Base-by-base conservation (phyloP, 2,113 vertebrate species). In the Hiodon alosoides region DNA sequence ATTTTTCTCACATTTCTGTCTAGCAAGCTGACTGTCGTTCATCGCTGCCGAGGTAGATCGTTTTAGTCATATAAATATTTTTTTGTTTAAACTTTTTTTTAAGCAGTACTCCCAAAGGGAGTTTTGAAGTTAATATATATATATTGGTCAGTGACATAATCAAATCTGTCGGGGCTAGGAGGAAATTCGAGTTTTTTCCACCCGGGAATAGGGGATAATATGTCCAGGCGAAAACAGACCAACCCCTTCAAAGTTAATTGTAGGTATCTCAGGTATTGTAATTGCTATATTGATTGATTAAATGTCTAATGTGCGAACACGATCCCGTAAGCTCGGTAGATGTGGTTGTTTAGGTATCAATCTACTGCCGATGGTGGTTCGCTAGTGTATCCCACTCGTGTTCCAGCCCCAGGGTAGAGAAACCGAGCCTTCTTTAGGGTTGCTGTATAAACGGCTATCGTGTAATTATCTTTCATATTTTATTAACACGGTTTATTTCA, bases 171-270 rank as follows among this genome's bases (percentile, higher is more conserved):
- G 79, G 83, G 82, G 61, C 78, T 72, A 71, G 82, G 80, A 82
- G 84, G 89, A 86, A 79, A 84, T 81, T 83, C 81, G 85, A 76
- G 73, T 78, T 75, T 78, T 78, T 78, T 53, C 72, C 83, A 76
- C 67, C 77, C 77, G 79, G 82, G 77, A 86, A 81, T 83, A 79
- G 82, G 73, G 83, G 73, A 64, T 91, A 91, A 89, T 92, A 92
- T 93, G 90, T 91, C 91, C 83, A 90, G 90, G 80, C 86, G 91
- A 76, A 93, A 93, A 92, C 91, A 92, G 85, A 91, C 85, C 88
- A 93, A 90, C 84, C 91, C 91, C 79, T 93, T 93, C 88, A 93
- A 90, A 93, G 91, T 92, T 86, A 81, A 92, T 88, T 93, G 91
- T 92, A 92, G 87, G 91, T 93, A 93, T 90, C 81, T 11, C 77